Evolutionary conservation across 2,888 invertebrate genomes (phyloP).

Genomic region (Pyrocoelia pectoralis): DNA sequence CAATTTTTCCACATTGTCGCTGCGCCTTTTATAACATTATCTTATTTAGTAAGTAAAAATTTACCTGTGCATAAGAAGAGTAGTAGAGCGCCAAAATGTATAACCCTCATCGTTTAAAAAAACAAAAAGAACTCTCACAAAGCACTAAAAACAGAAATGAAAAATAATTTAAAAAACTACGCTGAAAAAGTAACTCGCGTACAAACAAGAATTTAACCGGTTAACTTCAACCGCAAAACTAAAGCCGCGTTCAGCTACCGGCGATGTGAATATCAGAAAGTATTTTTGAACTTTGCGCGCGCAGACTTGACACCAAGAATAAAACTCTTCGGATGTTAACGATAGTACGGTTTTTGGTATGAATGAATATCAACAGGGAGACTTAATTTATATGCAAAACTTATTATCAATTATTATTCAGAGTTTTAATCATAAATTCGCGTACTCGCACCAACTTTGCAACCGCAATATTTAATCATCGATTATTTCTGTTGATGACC

Average conservation of each 20-base stretch:
- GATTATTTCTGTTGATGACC: neutral
- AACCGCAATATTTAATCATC: neutral
- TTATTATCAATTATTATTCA: neutral
- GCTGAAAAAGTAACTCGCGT: neutral
- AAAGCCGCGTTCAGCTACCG: neutral
- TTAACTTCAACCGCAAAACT: neutral
- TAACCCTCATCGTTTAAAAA: neutral
- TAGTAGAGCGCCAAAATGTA: neutral
- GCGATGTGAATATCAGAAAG: neutral
- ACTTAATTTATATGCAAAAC: neutral
- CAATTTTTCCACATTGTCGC: too few relatives aligned
- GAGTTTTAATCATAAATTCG: neutral
- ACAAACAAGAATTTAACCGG: neutral
- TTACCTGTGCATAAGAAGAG: neutral
- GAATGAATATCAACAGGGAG: neutral
- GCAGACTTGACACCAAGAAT: neutral
- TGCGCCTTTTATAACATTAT: too few relatives aligned
- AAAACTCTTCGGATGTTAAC: neutral
- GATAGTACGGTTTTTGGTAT: neutral
- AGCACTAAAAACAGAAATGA: neutral
- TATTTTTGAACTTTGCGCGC: slow-evolving; percentile 1
- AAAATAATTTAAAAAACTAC: neutral
- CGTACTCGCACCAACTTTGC: neutral
- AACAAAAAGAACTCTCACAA: neutral
- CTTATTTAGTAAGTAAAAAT: too few relatives aligned